phyloP scores from a whole-genome alignment of 2,888 invertebrate species.

The Lepeophtheirus nordmannii region DNA sequence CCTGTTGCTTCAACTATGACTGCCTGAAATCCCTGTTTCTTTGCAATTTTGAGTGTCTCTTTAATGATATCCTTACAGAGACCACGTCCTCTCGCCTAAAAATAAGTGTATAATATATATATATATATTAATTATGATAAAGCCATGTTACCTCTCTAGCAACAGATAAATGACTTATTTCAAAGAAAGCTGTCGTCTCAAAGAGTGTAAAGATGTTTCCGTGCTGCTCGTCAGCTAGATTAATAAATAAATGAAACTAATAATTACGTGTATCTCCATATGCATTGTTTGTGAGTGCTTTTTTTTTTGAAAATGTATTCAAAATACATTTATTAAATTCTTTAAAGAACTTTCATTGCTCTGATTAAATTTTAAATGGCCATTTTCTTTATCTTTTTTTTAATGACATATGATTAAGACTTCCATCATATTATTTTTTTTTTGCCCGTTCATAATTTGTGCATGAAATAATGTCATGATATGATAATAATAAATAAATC shows the following conservation, averaged over 20 bases:
- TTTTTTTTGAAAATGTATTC: too few species aligned
- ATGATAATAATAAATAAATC: too few species aligned
- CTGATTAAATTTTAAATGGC: too few species aligned
- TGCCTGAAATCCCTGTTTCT: constrained; percentile 19
- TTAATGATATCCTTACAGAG: constrained; percentile 18
- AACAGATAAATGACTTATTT: not conserved
- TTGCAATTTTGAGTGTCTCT: constrained; percentile 16
- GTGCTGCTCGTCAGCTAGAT: not conserved
- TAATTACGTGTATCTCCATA: not conserved
- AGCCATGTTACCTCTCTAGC: not conserved
- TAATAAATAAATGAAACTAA: not conserved
- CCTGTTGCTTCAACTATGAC: constrained; percentile 23
- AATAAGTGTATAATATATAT: constrained; percentile 18
- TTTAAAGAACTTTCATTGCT: too few species aligned
- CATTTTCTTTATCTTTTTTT: too few species aligned
- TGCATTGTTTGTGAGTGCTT: too few species aligned
- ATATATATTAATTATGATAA: not conserved
- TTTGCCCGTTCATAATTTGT: too few species aligned
- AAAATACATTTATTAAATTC: too few species aligned
- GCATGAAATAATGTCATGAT: too few species aligned
- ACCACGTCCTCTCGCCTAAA: constrained; percentile 8
- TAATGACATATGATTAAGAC: too few species aligned
- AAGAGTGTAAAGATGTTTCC: not conserved
- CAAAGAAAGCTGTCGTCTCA: not conserved
- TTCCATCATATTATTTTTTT: too few species aligned